phyloP scores from a whole-genome alignment of 2,888 invertebrate genomes.

The Phaonia tiefii region DNA sequence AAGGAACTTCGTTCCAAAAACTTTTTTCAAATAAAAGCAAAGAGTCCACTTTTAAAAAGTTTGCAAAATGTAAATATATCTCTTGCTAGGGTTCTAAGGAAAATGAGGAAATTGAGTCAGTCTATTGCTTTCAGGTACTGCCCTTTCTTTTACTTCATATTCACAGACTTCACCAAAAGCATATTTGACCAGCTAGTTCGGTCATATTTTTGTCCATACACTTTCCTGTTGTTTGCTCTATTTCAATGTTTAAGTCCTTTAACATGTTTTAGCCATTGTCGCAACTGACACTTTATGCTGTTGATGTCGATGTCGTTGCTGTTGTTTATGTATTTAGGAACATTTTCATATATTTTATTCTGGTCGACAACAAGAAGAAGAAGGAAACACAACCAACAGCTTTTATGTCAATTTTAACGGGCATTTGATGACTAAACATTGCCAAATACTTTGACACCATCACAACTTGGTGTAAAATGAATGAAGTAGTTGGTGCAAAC shows the following conservation, averaged over 20 bases:
- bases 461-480: constrained; percentile 19
- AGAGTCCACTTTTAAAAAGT: too few species aligned
- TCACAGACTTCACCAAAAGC: constrained; percentile 35
- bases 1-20: too few species aligned
- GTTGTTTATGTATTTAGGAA: constrained; percentile 23
- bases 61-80: too few species aligned
- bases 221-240: constrained; percentile 14
- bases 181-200: too few species aligned
- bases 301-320: constrained; percentile 5
- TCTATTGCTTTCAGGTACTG: constrained; percentile 15
- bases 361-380: not conserved
- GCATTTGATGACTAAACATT: constrained; percentile 62
- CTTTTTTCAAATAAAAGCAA: too few species aligned
- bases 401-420: constrained; percentile 62
- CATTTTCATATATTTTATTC: constrained; percentile 11
- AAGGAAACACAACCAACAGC: constrained; percentile 34
- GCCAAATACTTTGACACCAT: constrained; percentile 36
- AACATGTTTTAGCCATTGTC: constrained; percentile 19
- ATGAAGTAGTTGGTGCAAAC: constrained; percentile 12
- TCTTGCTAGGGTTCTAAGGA: too few species aligned
- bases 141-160: constrained; percentile 14
- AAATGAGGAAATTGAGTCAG: too few species aligned
- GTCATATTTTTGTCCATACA: not conserved
- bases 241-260: constrained; percentile 22
- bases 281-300: not conserved